A percentile compares a stretch with the other conserved stretches of the same genome.
Evolutionary conservation across 2,797 vertebrate genomes (phyloP).

Genomic region (Coluber constrictor): DNA sequence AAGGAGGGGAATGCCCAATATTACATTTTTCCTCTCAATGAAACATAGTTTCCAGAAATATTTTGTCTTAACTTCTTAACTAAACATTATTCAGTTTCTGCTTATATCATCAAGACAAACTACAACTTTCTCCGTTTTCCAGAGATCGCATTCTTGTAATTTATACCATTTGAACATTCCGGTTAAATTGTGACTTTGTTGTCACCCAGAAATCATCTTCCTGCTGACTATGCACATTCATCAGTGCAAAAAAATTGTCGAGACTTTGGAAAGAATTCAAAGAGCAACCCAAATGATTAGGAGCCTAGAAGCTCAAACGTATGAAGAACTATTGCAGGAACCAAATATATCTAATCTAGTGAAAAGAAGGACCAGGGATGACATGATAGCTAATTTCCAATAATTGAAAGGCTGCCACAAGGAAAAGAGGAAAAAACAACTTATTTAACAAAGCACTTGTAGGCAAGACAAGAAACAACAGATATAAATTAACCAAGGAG

Average conservation of each 20-base stretch:
- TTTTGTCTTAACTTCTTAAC: neutral
- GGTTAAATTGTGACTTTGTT: neutral
- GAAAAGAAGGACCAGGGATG: neutral
- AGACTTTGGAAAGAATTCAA: neutral
- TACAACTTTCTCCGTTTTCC: neutral
- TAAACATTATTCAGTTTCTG: neutral
- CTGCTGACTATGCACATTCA: neutral
- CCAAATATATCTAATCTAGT: neutral
- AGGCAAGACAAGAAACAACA: neutral
- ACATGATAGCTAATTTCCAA: neutral
- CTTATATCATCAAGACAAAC: neutral
- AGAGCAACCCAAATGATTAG: neutral
- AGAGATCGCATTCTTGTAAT: neutral
- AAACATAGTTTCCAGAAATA: neutral
- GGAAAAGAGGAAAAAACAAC: neutral
- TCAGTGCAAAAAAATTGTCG: neutral
- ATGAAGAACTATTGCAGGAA: neutral
- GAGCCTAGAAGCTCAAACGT: neutral
- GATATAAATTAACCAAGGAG: neutral
- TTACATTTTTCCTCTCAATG: neutral
- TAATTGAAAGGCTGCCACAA: neutral
- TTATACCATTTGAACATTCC: neutral
- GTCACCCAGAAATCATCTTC: neutral
- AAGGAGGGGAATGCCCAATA: accelerated
- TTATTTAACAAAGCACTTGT: neutral